Percentiles rank a stretch among this genome's conserved stretches.
phyloP scores from a whole-genome alignment of 1,140 invertebrate species.

The Babylonia areolata region DNA sequence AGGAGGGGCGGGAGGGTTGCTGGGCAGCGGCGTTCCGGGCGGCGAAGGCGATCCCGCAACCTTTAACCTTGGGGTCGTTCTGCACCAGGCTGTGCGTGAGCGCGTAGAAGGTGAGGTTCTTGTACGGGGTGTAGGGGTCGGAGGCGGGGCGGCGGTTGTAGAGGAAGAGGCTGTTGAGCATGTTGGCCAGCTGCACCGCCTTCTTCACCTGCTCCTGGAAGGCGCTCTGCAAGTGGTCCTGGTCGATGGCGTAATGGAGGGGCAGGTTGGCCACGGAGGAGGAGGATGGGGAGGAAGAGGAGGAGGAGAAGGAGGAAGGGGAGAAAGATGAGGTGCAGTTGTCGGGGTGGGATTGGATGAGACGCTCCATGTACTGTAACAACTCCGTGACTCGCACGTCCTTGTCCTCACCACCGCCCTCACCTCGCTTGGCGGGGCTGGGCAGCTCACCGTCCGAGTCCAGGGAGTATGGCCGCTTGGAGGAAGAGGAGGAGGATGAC shows the following conservation, averaged over 20 bases:
- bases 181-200: conserved; percentile 54
- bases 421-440: background rate
- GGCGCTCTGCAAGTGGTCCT: conserved; percentile 37
- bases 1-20: conserved; percentile 38
- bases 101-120: conserved; percentile 48
- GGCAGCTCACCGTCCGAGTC: background rate
- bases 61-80: conserved; percentile 48
- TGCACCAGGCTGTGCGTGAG: conserved; percentile 53
- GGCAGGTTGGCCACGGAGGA: background rate
- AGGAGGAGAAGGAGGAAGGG: background rate
- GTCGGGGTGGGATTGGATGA: background rate
- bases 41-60: conserved; percentile 55
- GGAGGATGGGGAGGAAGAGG: background rate
- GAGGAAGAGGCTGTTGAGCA: conserved; percentile 54
- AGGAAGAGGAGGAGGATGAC: no score
- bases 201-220: conserved; percentile 49
- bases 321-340: background rate
- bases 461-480: no score
- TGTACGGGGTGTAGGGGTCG: background rate
- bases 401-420: no score
- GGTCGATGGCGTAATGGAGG: conserved; percentile 21
- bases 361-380: conserved; percentile 24
- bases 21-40: background rate
- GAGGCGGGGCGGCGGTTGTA: conserved; percentile 35
- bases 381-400: background rate